Base-by-base conservation (phyloP, 2,888 invertebrate genomes). In the Chalcosyrphus nemorum region DNA sequence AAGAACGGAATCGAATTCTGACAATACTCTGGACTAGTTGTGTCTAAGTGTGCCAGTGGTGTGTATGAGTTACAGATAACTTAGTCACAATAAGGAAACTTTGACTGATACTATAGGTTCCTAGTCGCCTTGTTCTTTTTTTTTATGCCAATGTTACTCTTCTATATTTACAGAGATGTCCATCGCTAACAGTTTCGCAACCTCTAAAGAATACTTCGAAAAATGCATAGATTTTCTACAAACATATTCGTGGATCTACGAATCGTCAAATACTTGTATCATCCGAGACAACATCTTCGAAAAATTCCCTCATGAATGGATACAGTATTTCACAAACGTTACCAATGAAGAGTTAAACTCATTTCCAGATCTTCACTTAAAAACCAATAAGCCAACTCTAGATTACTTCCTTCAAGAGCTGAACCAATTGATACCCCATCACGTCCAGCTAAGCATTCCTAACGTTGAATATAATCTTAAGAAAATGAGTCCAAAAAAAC, bases 191-290 rank as follows among this genome's bases (percentile, higher is more conserved):
- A 41, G 61, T 1, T 92, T 89, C 80, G 45, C 43, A 2, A 86
- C 54, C n/a, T 78, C 88, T 1, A 47, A 66, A 1, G 84, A 92
- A 1, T 95, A 95, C 89, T 94, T 96, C 77, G 87, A 90, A 82
- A 92, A 93, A 52, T 92, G 92, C 29, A 86, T 95, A 1, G 47
- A 88, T 1, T 95, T 96, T 87, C 92, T 96, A 54, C 87, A 92
- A 70, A 91, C 93, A 43, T 93, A 93, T 87, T 92, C 94, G 76
- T 94, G 94, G 93, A 90, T 96, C 38, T 95, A 93, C 88, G 93
- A 93, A 76, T 92, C 92, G 81, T 93, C 94, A 0, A 95, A 96
- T 87, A 95, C 95, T 0, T 92, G 94, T 78, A 92, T 95, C 81
- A 89, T 96, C 24, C 90, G 93, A 0, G 89, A 93, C 35, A 91